Evolutionary conservation across 1,140 invertebrate species (phyloP).

Genomic region (Zaprionus capensis): DNA sequence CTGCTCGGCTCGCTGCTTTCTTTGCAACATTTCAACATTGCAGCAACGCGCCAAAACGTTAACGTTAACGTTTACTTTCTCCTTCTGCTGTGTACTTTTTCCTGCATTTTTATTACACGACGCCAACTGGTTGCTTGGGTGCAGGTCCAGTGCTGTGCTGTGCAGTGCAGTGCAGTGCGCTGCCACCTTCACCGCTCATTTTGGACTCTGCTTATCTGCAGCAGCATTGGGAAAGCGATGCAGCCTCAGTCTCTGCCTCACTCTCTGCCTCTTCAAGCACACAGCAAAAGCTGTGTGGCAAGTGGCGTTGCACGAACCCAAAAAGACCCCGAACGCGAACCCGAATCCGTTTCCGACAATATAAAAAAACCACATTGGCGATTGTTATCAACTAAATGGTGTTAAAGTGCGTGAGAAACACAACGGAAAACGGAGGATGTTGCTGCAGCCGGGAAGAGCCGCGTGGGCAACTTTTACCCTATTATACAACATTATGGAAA

Average conservation of each 20-base stretch:
- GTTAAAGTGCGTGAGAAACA: conserved; percentile 81
- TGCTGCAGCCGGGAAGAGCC: conserved; percentile 14
- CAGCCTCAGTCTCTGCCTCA: conserved; percentile 9
- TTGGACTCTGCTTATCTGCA: conserved; percentile 76
- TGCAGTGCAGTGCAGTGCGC: conserved; percentile 50
- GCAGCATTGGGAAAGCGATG: conserved; percentile 63
- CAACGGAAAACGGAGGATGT: conserved; percentile 26
- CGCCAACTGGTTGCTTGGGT: conserved; percentile 70
- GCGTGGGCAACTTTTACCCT: conserved; percentile 63
- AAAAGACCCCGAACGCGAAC: conserved; percentile 3
- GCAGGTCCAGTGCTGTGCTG: conserved; percentile 64
- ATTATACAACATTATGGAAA: conserved; percentile 57
- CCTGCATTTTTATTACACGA: conserved; percentile 67
- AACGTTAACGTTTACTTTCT: conserved; percentile 80
- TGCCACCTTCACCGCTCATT: conserved; percentile 69
- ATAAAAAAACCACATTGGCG: conserved; percentile 44
- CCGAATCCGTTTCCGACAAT: conserved; percentile 14
- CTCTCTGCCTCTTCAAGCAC: background rate
- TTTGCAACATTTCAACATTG: conserved; percentile 74
- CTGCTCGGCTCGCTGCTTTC: conserved; percentile 64
- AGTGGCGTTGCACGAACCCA: conserved; percentile 69
- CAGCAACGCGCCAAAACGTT: conserved; percentile 60
- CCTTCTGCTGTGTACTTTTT: conserved; percentile 80
- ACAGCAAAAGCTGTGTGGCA: conserved; percentile 49
- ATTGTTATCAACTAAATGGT: conserved; percentile 82